phyloP scores from a whole-genome alignment of 2,888 invertebrate genomes.

The Aphrophora alni region DNA sequence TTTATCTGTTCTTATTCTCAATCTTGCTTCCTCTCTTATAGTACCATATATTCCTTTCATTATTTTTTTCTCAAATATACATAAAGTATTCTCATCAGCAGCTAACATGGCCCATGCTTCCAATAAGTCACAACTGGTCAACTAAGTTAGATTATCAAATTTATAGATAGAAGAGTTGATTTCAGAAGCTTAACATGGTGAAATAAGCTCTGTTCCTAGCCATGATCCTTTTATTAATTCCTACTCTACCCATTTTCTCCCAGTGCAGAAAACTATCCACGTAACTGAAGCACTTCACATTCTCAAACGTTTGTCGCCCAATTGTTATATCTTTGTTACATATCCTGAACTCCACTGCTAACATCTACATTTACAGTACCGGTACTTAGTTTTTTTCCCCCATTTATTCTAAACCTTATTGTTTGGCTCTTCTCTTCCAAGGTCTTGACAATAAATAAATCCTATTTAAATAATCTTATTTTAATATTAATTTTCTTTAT shows the following conservation, averaged over 20 bases:
- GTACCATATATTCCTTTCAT: background rate
- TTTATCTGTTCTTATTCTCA: background rate
- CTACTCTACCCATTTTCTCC: background rate
- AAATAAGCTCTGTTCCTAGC: background rate
- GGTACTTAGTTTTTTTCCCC: too few species aligned
- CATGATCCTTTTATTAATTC: background rate
- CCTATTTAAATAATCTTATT: too few species aligned
- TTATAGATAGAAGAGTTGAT: background rate
- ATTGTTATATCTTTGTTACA: too few species aligned
- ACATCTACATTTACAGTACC: too few species aligned
- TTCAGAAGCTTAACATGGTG: background rate
- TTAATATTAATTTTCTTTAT: too few species aligned
- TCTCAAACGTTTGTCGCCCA: too few species aligned
- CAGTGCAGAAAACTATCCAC: background rate
- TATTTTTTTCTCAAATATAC: background rate
- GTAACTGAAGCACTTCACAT: background rate
- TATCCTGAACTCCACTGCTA: too few species aligned
- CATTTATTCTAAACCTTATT: too few species aligned
- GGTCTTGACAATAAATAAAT: too few species aligned
- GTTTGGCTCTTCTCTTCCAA: too few species aligned
- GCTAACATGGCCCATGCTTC: background rate
- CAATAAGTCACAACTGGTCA: background rate
- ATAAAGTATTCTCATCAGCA: background rate
- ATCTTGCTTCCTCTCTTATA: background rate
- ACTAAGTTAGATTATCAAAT: background rate